Evolutionary conservation across 1,140 invertebrate genomes (phyloP).

Genomic region (Homalodisca vitripennis): DNA sequence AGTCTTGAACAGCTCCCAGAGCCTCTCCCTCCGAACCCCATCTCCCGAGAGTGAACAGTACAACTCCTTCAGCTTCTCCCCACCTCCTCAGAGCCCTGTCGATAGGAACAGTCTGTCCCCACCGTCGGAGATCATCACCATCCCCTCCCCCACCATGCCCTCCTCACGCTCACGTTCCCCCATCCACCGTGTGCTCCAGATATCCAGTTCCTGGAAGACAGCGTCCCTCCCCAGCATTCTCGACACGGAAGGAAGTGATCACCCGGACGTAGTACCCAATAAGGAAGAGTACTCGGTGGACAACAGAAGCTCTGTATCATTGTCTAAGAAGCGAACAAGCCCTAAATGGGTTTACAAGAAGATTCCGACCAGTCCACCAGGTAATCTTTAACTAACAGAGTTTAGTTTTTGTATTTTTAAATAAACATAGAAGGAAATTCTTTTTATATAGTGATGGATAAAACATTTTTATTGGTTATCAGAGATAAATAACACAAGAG

Average conservation of each 20-base stretch:
- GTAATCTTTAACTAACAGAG: too few species aligned
- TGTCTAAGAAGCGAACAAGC: background rate
- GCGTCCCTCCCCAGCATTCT: slow-evolving; percentile 59
- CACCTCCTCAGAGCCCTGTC: slow-evolving; percentile 6
- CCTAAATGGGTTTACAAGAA: slow-evolving; percentile 6
- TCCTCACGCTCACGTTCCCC: slow-evolving; percentile 9
- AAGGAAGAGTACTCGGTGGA: slow-evolving; percentile 1
- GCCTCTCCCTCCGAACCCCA: slow-evolving; percentile 14
- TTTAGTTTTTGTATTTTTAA: too few species aligned
- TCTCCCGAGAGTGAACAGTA: background rate
- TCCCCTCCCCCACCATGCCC: background rate
- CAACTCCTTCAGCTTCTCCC: background rate
- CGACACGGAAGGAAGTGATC: slow-evolving; percentile 12
- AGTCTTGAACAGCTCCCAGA: slow-evolving; percentile 17
- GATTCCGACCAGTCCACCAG: slow-evolving; percentile 8
- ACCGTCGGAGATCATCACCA: background rate
- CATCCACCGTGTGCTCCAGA: background rate
- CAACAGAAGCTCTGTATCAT: background rate
- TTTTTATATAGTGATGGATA: too few species aligned
- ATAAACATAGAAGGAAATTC: too few species aligned
- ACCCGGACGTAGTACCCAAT: background rate
- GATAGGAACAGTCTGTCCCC: background rate
- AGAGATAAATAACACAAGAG: too few species aligned
- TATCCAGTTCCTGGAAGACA: slow-evolving; percentile 22
- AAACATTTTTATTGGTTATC: too few species aligned